These are phyloP conservation scores for Plecturocebus donacophilus DNA, from an alignment of 2,113 vertebrate genomes.

Conservation along the genomic window DNA sequence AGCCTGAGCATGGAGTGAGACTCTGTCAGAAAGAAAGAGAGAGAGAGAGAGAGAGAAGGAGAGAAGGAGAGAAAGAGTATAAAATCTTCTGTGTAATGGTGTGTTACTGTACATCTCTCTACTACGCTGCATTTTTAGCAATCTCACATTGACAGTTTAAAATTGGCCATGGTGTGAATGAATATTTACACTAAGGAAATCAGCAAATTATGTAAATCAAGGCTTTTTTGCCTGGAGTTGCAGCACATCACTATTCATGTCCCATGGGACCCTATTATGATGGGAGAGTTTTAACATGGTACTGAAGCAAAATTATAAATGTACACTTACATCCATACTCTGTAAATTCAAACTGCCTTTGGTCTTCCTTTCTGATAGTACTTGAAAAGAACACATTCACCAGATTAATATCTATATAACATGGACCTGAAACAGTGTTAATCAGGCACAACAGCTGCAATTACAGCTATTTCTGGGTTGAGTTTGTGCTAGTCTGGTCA, in stretches of 20 bases:
- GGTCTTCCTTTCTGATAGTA: neutral
- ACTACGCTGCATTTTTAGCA: neutral
- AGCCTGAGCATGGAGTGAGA: too few relatives aligned
- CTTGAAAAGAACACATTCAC: neutral
- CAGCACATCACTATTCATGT: neutral
- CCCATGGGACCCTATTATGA: neutral
- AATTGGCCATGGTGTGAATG: neutral
- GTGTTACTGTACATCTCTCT: neutral
- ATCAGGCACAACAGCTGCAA: neutral
- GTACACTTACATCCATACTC: neutral
- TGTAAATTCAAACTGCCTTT: neutral
- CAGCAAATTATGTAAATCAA: neutral
- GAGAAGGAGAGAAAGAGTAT: too few relatives aligned
- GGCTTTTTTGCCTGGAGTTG: neutral
- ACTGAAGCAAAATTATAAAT: neutral
- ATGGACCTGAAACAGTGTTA: neutral
- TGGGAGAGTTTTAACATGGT: neutral
- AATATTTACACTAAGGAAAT: neutral
- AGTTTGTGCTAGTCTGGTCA: too few relatives aligned
- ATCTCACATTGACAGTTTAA: neutral
- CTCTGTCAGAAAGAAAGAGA: too few relatives aligned
- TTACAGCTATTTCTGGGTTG: neutral
- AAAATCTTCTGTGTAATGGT: neutral
- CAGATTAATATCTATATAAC: neutral
- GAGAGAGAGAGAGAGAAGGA: too few relatives aligned